Evolutionary conservation across 1,140 invertebrate species (phyloP), one percentile per base, ranked within the genome.

Genomic region (Saxidomus purpurata): DNA sequence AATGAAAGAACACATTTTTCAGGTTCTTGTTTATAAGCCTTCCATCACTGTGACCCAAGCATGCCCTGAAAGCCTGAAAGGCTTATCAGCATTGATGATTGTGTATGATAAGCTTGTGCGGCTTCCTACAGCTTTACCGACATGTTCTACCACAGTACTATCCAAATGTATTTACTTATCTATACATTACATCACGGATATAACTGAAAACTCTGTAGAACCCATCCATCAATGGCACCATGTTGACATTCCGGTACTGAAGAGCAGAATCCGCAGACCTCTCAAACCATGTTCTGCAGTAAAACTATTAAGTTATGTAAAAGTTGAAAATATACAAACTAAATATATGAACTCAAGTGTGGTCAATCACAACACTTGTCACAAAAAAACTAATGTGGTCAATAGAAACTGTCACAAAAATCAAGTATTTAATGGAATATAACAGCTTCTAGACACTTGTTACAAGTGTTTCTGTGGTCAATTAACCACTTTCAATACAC

Each of bases 1-100:
- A 17, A 71, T 71, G 67, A 71, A 71, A 71, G 67, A 71, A 40
- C 67, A 38, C 67, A 71, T 71, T 38, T 71, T 71, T 71, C 67
- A 71, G 36, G 11, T 38, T 36, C 67, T 71, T 71, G 67, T 71
- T 71, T 38, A 71, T 71, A 71, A 19, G 67, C 67, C 34, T 71
- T 38, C 67, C 67, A 71, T 71, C 67, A 71, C 34, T n/a, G 34
- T 71, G 67, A 71, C 67, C 67, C 34, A 71, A 71, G n/a, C 36
- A 22, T 71, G 67, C 67, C 67, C 67, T 71, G 67, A 38, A 31
- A 71, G 67, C 67, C 67, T 38, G 25, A 71, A 19, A 28, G 34
- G 34, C 67, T 71, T 71, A 71, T 71, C 67, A 71, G 67, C 28
- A 28, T 4, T 71, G 67, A 38, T 40, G 34, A 71, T 71, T 71